Conservation (phyloP, 1,140 invertebrate species). For the Hyles euphorbiae region DNA sequence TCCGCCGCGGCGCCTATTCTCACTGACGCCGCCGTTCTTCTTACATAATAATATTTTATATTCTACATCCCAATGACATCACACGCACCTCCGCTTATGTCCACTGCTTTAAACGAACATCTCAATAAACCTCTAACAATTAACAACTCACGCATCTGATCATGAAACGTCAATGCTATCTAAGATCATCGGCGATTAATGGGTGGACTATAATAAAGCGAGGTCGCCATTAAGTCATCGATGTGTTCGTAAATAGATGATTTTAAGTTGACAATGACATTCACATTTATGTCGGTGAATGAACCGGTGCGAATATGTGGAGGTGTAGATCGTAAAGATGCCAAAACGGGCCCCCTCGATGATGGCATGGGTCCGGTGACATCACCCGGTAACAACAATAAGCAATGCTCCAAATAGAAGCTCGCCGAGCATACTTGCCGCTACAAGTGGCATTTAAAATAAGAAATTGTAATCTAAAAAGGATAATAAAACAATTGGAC, state of each 20-base stretch:
- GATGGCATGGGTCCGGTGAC: constrained; percentile 51
- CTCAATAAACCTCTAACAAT: constrained; percentile 1
- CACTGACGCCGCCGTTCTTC: constrained; percentile 6
- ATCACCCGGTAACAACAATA: constrained; percentile 46
- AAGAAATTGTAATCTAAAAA: constrained; percentile 47
- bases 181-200: background rate
- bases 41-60: constrained; percentile 6
- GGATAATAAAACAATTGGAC: constrained; percentile 49
- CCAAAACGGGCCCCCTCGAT: constrained; percentile 56
- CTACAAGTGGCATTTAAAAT: constrained; percentile 49
- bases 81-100: background rate
- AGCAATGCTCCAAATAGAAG: constrained; percentile 47
- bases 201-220: background rate
- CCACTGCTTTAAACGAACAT: constrained; percentile 1
- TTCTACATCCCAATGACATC: constrained; percentile 2
- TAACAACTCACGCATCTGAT: constrained; percentile 1
- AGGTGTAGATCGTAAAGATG: constrained; percentile 67
- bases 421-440: constrained; percentile 19
- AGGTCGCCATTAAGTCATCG: constrained; percentile 16
- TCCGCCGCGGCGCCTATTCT: background rate
- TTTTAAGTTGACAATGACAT: constrained; percentile 42
- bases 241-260: constrained; percentile 41
- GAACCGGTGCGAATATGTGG: constrained; percentile 63
- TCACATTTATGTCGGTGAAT: constrained; percentile 57
- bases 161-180: background rate